Conservation (phyloP, 2,113 vertebrate genomes). For the Tonatia bakeri region DNA sequence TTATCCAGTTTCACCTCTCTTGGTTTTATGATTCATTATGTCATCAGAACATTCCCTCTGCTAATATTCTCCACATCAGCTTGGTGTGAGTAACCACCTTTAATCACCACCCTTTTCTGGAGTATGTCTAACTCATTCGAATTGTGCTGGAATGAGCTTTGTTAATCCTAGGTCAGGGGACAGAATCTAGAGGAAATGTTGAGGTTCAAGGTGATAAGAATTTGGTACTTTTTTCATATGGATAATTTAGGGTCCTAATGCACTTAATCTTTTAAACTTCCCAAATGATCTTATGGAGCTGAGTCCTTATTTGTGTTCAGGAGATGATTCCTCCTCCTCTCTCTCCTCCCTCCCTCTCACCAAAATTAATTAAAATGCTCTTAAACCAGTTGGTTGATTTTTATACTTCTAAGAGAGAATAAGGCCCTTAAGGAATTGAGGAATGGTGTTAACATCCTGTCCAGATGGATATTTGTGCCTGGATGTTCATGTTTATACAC, state of each 20-base stretch:
- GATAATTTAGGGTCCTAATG: neutral
- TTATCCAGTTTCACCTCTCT: neutral
- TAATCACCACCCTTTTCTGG: neutral
- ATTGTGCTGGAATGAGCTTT: neutral
- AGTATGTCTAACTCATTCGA: neutral
- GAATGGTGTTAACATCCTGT: constrained; percentile 56
- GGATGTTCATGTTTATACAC: constrained; percentile 42
- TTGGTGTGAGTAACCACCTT: neutral
- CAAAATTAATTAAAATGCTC: neutral
- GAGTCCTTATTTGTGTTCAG: neutral
- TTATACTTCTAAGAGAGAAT: constrained; percentile 19
- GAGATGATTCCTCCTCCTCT: neutral
- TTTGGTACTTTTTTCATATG: neutral
- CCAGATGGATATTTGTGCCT: constrained; percentile 57
- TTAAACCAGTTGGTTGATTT: neutral
- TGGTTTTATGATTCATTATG: neutral
- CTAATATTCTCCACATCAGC: neutral
- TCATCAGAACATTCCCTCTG: neutral
- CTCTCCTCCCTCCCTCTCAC: neutral
- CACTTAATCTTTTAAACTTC: constrained; percentile 29
- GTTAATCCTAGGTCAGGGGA: neutral
- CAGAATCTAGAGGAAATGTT: neutral
- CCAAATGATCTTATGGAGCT: neutral
- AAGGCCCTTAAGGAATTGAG: constrained; percentile 24
- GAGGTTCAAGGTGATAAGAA: neutral